Evolutionary conservation across 2,113 vertebrate genomes (phyloP).

Genomic region (Chrysochloris asiatica): DNA sequence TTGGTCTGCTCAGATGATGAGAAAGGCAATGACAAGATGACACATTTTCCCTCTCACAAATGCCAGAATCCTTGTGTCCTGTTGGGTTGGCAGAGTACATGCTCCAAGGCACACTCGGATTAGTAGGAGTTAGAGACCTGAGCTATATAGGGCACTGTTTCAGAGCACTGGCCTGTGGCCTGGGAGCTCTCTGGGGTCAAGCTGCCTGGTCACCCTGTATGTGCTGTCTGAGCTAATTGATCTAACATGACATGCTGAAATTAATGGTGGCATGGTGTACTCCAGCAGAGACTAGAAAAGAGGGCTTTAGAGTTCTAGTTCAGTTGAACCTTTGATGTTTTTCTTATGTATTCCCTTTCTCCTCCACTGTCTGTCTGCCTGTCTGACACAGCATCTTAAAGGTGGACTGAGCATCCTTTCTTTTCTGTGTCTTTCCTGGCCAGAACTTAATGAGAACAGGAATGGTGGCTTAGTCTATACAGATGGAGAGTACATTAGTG

Average conservation of each 20-base stretch:
- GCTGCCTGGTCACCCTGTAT: not conserved
- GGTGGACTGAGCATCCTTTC: not conserved
- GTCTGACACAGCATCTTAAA: not conserved
- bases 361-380: not conserved
- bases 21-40: no score
- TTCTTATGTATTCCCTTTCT: not conserved
- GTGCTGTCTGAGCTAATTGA: not conserved
- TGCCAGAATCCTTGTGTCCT: no score
- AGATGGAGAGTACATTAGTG: not conserved
- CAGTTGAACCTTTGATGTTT: not conserved
- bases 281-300: not conserved
- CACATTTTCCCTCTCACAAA: no score
- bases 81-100: no score
- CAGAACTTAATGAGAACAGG: not conserved
- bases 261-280: not conserved
- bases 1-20: no score
- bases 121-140: not conserved
- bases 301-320: not conserved
- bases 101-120: no score
- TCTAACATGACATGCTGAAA: not conserved
- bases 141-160: not conserved
- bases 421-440: not conserved
- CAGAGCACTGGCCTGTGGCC: not conserved
- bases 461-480: not conserved
- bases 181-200: not conserved